Conservation (phyloP, 2,113 vertebrate species). For the Protobothrops flavoviridis region DNA sequence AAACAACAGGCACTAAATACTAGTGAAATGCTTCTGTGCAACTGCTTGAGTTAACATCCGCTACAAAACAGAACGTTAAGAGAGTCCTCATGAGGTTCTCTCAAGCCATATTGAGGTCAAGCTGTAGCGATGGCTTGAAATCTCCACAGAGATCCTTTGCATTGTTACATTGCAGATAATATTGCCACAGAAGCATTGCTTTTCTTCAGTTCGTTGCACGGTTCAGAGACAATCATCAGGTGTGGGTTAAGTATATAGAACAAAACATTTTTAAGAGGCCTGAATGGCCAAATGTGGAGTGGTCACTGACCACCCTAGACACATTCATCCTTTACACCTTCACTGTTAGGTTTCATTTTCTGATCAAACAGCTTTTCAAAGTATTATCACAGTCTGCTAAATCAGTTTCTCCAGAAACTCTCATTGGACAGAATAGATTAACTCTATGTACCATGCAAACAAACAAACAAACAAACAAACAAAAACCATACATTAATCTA, state of each 20-base stretch:
- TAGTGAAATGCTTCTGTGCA: background rate
- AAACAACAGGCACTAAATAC: rapidly evolving
- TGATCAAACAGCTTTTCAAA: constrained; percentile 34
- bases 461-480: background rate
- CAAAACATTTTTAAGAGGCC: background rate
- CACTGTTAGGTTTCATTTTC: background rate
- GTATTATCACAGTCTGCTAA: background rate
- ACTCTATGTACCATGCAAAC: constrained; percentile 9
- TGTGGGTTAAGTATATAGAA: background rate
- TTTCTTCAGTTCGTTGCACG: background rate
- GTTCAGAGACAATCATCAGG: background rate
- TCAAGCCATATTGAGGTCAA: constrained; percentile 12
- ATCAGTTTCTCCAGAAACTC: background rate
- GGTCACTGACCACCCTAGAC: background rate
- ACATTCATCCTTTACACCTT: constrained; percentile 4
- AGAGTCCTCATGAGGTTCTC: background rate
- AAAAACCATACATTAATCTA: background rate
- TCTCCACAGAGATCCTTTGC: background rate
- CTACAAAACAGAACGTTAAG: background rate
- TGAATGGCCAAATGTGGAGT: background rate
- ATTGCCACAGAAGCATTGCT: constrained; percentile 20
- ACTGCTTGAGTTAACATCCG: background rate
- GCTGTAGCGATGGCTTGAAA: constrained; percentile 20
- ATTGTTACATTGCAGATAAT: constrained; percentile 43
- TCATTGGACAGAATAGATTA: background rate